These are phyloP conservation scores for Danio tinwini DNA, from an alignment of 2,797 vertebrate species.

Conservation along the genomic window DNA sequence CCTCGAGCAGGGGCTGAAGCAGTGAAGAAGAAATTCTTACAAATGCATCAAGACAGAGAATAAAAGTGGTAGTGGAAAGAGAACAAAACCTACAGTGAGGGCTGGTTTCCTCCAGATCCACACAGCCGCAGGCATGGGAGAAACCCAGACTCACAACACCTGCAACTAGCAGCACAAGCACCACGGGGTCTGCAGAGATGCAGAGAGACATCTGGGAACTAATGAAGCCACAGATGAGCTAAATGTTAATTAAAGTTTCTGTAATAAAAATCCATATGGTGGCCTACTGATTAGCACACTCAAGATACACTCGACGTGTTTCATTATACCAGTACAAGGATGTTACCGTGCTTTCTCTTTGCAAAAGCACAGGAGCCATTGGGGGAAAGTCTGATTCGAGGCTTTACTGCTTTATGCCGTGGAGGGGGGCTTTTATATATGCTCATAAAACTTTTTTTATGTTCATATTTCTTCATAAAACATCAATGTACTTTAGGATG, in stretches of 20 bases:
- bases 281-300: conserved; percentile 53
- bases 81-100: neutral
- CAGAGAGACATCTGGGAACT: conserved; percentile 61
- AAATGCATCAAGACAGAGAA: conserved; percentile 10
- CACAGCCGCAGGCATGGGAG: conserved; percentile 28
- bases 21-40: neutral
- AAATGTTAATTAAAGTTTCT: conserved; percentile 64
- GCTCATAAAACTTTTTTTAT: conserved; percentile 34
- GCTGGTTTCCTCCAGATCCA: neutral
- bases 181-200: conserved; percentile 46
- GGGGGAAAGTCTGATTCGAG: conserved; percentile 45
- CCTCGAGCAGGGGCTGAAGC: neutral
- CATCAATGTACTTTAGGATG: conserved; percentile 32
- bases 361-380: conserved; percentile 40
- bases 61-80: neutral
- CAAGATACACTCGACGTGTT: conserved; percentile 52
- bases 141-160: conserved; percentile 53
- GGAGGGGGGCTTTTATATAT: conserved; percentile 44
- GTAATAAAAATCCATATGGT: conserved; percentile 65
- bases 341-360: conserved; percentile 48
- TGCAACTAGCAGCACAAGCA: conserved; percentile 50
- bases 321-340: conserved; percentile 51
- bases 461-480: conserved; percentile 47
- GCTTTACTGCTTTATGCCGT: conserved; percentile 48
- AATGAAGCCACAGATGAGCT: conserved; percentile 61